Conservation (phyloP, 1,140 invertebrate species). For the Penaeus indicus region DNA sequence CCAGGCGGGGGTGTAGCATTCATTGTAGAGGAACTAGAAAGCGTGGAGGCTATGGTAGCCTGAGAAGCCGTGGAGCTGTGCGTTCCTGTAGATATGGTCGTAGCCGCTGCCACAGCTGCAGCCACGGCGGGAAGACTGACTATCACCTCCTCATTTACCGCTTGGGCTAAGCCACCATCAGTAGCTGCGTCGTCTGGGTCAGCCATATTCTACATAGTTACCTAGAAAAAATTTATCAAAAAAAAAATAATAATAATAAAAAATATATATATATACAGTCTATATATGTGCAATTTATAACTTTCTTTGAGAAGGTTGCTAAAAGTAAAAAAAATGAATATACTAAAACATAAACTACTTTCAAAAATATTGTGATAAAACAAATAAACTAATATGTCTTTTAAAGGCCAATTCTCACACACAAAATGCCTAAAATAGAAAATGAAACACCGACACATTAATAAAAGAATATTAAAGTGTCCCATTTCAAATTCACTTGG, state of each 20-base stretch:
- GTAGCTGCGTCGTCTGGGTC: slow-evolving; percentile 32
- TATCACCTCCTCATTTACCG: slow-evolving; percentile 52
- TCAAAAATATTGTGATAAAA: neutral
- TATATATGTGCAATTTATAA: neutral
- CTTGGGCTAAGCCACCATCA: slow-evolving; percentile 42
- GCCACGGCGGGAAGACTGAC: slow-evolving; percentile 22
- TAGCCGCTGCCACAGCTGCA: neutral
- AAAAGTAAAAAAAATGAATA: neutral
- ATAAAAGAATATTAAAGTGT: too few relatives aligned
- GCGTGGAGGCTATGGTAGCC: slow-evolving; percentile 35
- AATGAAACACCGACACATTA: too few relatives aligned
- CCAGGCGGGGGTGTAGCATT: slow-evolving; percentile 42
- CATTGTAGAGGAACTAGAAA: slow-evolving; percentile 4
- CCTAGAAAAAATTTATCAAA: neutral
- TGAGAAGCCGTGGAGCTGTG: slow-evolving; percentile 13
- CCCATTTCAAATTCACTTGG: too few relatives aligned
- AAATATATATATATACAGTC: neutral
- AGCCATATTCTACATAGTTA: slow-evolving; percentile 37
- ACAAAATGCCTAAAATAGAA: too few relatives aligned
- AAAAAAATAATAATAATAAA: neutral
- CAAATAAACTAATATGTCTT: neutral
- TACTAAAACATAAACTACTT: neutral
- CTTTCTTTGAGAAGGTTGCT: neutral
- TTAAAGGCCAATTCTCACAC: too few relatives aligned
- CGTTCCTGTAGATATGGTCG: neutral